Conservation (phyloP, 30 jellyfish, hydroid and myxozoan species). For the Hydractinia symbiolongicarpus region DNA sequence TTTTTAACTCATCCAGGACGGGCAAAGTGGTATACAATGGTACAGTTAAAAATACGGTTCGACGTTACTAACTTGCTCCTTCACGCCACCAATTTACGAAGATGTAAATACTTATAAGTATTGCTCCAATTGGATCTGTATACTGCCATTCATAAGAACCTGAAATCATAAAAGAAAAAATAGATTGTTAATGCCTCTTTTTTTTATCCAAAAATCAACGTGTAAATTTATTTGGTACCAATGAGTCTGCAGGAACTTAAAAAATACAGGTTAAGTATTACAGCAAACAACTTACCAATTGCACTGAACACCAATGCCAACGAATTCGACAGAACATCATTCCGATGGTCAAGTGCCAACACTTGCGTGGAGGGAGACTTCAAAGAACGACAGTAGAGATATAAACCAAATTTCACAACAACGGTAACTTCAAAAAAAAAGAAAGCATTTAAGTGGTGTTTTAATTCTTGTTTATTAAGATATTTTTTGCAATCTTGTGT, state of each 20-base stretch:
- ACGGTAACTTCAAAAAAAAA: slow-evolving; percentile 31
- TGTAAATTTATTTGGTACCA: background rate
- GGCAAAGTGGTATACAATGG: too few relatives aligned
- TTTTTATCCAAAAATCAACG: background rate
- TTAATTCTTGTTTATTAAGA: background rate
- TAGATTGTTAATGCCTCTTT: background rate
- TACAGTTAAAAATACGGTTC: too few relatives aligned
- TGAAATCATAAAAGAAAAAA: slow-evolving; percentile 4
- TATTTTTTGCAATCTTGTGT: background rate
- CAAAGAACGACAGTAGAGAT: slow-evolving; percentile 41
- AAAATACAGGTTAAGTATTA: background rate
- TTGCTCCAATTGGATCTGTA: slow-evolving; percentile 73
- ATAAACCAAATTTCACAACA: slow-evolving; percentile 40
- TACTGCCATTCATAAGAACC: slow-evolving; percentile 60
- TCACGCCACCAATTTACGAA: slow-evolving; percentile 59
- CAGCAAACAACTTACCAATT: slow-evolving; percentile 28
- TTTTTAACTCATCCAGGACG: too few relatives aligned
- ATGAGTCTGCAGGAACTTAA: background rate
- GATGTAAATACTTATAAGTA: slow-evolving; percentile 47
- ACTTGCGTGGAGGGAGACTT: slow-evolving; percentile 60
- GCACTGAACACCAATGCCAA: slow-evolving; percentile 47
- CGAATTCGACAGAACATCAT: slow-evolving; percentile 54
- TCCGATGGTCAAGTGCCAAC: slow-evolving; percentile 42
- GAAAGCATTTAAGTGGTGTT: background rate
- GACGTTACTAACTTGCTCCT: slow-evolving; percentile 45